phyloP scores from a whole-genome alignment of 1,140 invertebrate genomes.

The Penaeus japonicus region DNA sequence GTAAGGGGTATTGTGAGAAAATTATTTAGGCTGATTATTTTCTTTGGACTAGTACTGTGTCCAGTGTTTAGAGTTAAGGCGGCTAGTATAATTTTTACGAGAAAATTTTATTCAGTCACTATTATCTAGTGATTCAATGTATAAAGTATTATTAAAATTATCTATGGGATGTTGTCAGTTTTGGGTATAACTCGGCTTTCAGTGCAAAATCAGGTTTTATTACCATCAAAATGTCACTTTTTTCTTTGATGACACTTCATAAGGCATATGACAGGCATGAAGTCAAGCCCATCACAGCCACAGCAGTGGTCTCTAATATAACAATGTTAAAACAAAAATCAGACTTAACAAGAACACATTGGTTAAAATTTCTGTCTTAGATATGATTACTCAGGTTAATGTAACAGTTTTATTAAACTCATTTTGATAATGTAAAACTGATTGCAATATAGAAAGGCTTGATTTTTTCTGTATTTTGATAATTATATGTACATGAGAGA shows the following conservation, averaged over 20 bases:
- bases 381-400: no score
- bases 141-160: slow-evolving; percentile 34
- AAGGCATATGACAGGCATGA: slow-evolving; percentile 22
- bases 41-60: slow-evolving; percentile 21
- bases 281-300: neutral
- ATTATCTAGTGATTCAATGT: slow-evolving; percentile 27
- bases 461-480: no score
- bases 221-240: slow-evolving; percentile 24
- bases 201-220: slow-evolving; percentile 35
- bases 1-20: neutral
- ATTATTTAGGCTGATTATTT: slow-evolving; percentile 1
- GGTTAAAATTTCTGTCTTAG: no score
- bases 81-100: slow-evolving; percentile 31
- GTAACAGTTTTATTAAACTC: no score
- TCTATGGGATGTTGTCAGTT: slow-evolving; percentile 43
- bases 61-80: slow-evolving; percentile 20
- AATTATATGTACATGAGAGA: no score
- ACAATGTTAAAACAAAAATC: neutral
- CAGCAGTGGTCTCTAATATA: neutral
- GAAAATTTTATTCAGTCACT: slow-evolving; percentile 17
- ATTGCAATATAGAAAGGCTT: no score
- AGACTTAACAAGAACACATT: no score
- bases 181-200: slow-evolving; percentile 18
- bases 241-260: slow-evolving; percentile 34
- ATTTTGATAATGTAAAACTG: no score